A percentile compares a stretch with the other conserved stretches of the same genome.
phyloP scores from a whole-genome alignment of 2,113 vertebrate species.

The Guaruba guarouba region DNA sequence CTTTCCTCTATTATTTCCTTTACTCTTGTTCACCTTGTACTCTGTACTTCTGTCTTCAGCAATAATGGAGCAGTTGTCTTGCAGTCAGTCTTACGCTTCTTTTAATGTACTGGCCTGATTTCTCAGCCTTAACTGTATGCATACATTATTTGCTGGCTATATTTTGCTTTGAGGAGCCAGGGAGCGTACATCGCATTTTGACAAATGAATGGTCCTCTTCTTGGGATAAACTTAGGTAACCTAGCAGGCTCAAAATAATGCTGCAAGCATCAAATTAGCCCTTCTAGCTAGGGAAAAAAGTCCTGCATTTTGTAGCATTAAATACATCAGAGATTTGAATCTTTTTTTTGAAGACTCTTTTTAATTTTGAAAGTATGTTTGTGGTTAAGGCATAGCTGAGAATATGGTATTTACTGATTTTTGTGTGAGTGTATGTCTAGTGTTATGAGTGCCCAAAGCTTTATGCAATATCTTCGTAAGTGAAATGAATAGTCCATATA shows the following conservation, averaged over 20 bases:
- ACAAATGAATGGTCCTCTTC: neutral
- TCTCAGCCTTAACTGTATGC: neutral
- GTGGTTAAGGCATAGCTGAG: neutral
- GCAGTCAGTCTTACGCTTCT: neutral
- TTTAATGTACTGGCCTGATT: neutral
- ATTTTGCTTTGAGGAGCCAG: neutral
- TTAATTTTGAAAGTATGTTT: neutral
- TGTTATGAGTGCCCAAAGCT: neutral
- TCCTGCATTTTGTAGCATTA: neutral
- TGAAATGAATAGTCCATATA: neutral
- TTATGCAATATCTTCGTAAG: neutral
- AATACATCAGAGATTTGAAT: neutral
- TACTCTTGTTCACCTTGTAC: neutral
- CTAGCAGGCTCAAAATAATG: neutral
- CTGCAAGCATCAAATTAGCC: neutral
- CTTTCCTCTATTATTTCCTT: neutral
- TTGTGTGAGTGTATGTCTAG: fast-evolving
- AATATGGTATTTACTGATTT: neutral
- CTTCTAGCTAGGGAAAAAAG: neutral
- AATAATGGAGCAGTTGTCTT: neutral
- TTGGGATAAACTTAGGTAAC: neutral
- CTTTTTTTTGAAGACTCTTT: neutral
- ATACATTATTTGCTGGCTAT: neutral
- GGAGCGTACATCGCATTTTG: neutral
- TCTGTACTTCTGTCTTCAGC: neutral